These are phyloP conservation scores for Ephialtes manifestator DNA, from an alignment of 2,888 invertebrate species.

Conservation along the genomic window DNA sequence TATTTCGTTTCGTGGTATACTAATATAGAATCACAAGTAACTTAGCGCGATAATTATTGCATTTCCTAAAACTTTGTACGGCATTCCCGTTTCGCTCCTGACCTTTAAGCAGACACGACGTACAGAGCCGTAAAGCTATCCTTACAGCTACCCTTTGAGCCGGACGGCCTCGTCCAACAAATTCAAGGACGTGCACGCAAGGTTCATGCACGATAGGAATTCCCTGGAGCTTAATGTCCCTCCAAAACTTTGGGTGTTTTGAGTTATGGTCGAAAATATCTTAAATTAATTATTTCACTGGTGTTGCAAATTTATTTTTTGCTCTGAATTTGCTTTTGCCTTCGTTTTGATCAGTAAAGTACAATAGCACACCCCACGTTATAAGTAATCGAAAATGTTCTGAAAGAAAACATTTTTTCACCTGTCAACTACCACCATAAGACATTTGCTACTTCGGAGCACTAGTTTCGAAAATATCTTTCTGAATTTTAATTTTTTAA, in stretches of 20 bases:
- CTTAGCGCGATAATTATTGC: conserved; percentile 18
- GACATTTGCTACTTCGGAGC: too few relatives aligned
- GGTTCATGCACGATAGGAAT: conserved; percentile 62
- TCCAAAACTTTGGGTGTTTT: conserved; percentile 8
- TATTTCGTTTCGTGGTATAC: not conserved
- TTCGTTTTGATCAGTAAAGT: too few relatives aligned
- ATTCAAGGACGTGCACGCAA: conserved; percentile 72
- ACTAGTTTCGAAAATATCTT: not conserved
- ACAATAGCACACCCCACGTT: too few relatives aligned
- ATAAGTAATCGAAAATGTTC: too few relatives aligned
- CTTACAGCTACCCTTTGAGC: conserved; percentile 32
- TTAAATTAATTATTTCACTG: too few relatives aligned
- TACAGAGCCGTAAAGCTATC: conserved; percentile 27
- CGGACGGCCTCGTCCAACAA: conserved; percentile 39
- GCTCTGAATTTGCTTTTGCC: too few relatives aligned
- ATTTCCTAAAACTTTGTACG: conserved; percentile 38
- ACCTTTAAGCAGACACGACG: conserved; percentile 55
- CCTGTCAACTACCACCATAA: not conserved
- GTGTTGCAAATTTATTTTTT: too few relatives aligned
- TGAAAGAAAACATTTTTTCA: not conserved
- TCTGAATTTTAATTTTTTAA: not conserved
- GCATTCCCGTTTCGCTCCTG: conserved; percentile 55
- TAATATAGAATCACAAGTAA: conserved; percentile 30
- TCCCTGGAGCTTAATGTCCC: conserved; percentile 33
- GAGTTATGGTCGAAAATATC: not conserved